phyloP scores from a whole-genome alignment of 2,888 invertebrate genomes.

The Petrolisthes manimaculis region DNA sequence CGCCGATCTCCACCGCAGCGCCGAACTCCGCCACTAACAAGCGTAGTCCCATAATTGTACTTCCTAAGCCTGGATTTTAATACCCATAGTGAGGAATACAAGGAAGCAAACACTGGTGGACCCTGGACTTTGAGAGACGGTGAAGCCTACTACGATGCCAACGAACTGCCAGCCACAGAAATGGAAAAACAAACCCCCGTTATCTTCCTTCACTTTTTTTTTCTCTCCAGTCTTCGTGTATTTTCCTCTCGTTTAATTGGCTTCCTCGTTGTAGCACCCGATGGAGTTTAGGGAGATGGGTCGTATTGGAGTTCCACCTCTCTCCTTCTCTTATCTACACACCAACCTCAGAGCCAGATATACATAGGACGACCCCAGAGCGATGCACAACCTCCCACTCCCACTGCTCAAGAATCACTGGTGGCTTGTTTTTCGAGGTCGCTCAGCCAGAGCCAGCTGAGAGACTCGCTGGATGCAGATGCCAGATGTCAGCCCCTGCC shows the following conservation, averaged over 20 bases:
- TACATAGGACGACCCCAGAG: constrained; percentile 23
- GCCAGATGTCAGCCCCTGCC: not conserved
- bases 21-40: constrained; percentile 42
- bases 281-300: not conserved
- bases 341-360: constrained; percentile 30
- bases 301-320: constrained; percentile 28
- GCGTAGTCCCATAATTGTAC: constrained; percentile 51
- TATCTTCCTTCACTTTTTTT: not conserved
- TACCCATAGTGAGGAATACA: constrained; percentile 29
- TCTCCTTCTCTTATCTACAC: constrained; percentile 3
- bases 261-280: not conserved
- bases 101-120: not conserved
- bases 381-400: constrained; percentile 39
- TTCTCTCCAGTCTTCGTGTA: not conserved
- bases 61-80: constrained; percentile 29
- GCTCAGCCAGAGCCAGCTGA: constrained; percentile 42
- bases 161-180: constrained; percentile 13
- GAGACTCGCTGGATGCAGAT: constrained; percentile 17
- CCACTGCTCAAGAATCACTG: constrained; percentile 48
- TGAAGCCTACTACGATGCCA: constrained; percentile 13
- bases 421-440: constrained; percentile 53
- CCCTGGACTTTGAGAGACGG: not conserved
- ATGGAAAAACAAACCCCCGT: constrained; percentile 27
- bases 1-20: constrained; percentile 39
- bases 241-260: too few relatives aligned